Evolutionary conservation across 2,113 vertebrate genomes (phyloP), one percentile per base, ranked within the genome.

Genomic region (Leptodactylus fuscus): DNA sequence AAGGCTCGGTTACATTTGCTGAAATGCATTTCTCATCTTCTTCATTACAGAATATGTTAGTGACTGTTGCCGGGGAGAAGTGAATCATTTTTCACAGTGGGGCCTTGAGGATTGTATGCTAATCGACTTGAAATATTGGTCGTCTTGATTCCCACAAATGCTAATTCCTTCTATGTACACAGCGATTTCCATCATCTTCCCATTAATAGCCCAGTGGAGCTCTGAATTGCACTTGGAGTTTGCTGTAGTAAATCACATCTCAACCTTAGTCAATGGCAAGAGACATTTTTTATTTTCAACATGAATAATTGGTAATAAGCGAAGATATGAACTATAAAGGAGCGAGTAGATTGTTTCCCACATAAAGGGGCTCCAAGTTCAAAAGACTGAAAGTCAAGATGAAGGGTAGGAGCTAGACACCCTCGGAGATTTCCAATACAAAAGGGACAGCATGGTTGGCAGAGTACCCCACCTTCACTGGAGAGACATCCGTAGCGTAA

Each of bases 251-350:
- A 27, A 48, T 76, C 85, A 75, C 24, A 11, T 15, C 55, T 62
- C 58, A 81, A 53, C 34, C 38, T 46, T 24, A 46, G 49, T 48
- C 20, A 41, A 73, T 27, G 53, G 85, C 38, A 60, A 48, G 36
- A 38, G 13, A 70, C 41, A 74, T 49, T 48, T 48, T 70, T 80
- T 77, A 58, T 74, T 81, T 24, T 48, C 73, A 29, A 18, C 34
- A 5, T 58, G 55, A 87, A 87, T 75, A 81, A 86, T 83, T 88
- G 79, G 10, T 80, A 88, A 87, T 73, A 78, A 6, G n/a, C 3
- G 74, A 20, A 1, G 65, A 69, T 36, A 36, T 69, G 32, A 36
- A 67, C 29, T 18, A 34, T 7, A 69, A 34, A 67, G 51, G 5
- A 22, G 29, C 15, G 60, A 36, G 65, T 18, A 18, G 65, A 69